Evolutionary conservation across 1,140 invertebrate species (phyloP).

Genomic region (Proctacanthus coquilletti): DNA sequence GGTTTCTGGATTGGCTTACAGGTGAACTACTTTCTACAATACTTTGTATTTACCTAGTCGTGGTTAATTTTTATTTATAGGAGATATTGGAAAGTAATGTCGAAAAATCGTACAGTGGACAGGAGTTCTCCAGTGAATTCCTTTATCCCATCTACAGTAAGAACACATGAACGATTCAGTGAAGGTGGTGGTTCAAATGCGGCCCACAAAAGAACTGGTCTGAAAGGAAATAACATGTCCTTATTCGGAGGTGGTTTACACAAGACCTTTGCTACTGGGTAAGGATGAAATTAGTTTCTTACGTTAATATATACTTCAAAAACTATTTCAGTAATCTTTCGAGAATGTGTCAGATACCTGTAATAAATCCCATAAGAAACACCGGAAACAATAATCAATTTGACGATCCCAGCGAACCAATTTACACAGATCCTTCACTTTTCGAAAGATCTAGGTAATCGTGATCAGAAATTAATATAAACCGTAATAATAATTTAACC

Average conservation of each 20-base stretch:
- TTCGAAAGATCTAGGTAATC: slow-evolving; percentile 63
- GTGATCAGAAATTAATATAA: slow-evolving; percentile 7
- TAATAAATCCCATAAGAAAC: slow-evolving; percentile 28
- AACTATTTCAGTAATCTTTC: slow-evolving; percentile 21
- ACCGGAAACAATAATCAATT: slow-evolving; percentile 30
- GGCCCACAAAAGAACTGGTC: slow-evolving; percentile 9
- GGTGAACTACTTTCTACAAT: slow-evolving; percentile 26
- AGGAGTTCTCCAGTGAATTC: slow-evolving; percentile 28
- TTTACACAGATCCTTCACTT: slow-evolving; percentile 80
- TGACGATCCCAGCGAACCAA: slow-evolving; percentile 79
- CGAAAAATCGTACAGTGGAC: slow-evolving; percentile 47
- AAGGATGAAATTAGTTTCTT: slow-evolving; percentile 7
- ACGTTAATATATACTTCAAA: slow-evolving; percentile 2
- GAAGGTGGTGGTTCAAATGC: slow-evolving; percentile 19
- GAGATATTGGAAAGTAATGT: slow-evolving; percentile 50
- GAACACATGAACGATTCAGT: slow-evolving; percentile 26
- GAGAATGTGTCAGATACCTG: slow-evolving; percentile 29
- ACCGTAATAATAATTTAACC: not conserved
- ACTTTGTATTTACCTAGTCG: not conserved
- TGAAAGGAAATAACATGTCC: slow-evolving; percentile 28
- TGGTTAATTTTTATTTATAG: slow-evolving; percentile 10
- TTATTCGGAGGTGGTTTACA: slow-evolving; percentile 41
- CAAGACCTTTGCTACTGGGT: slow-evolving; percentile 43
- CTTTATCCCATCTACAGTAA: slow-evolving; percentile 24
- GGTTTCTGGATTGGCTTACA: slow-evolving; percentile 48